A percentile compares a stretch with the other conserved stretches of the same genome.
phyloP scores from a whole-genome alignment of 2,888 invertebrate species.

The Leptinotarsa tumamoca region DNA sequence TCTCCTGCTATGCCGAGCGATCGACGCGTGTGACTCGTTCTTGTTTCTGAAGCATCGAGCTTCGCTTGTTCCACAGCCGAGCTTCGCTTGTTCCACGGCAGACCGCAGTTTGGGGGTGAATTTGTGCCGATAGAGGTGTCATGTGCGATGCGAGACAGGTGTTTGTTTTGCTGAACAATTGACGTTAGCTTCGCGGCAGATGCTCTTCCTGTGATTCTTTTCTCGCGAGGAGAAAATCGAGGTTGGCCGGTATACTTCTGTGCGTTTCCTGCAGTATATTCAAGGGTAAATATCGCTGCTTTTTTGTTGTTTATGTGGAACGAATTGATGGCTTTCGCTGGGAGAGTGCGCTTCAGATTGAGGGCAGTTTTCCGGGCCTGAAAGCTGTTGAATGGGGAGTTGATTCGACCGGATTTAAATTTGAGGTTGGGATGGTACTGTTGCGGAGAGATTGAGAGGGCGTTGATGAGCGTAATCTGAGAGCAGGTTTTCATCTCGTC shows the following conservation, averaged over 20 bases:
- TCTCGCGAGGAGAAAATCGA: not conserved
- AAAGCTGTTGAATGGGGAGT: not conserved
- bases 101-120: conserved; percentile 7
- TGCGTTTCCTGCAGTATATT: not conserved
- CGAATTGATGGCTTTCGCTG: not conserved
- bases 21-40: conserved; percentile 6
- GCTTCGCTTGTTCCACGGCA: conserved; percentile 16
- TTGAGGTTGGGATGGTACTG: not conserved
- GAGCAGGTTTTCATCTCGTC: no score
- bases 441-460: conserved; percentile 11
- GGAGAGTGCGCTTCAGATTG: not conserved
- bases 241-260: not conserved
- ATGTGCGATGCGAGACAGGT: conserved; percentile 18
- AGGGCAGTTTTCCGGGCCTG: not conserved
- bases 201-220: conserved; percentile 6
- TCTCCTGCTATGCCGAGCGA: conserved; percentile 10
- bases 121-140: conserved; percentile 8
- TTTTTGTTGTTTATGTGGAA: not conserved
- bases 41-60: not conserved
- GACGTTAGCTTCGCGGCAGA: not conserved
- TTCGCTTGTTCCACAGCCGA: not conserved
- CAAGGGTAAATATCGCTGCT: not conserved
- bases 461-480: not conserved
- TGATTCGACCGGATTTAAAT: not conserved
- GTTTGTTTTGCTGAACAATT: conserved; percentile 13